Percentiles rank a stretch among this genome's conserved stretches.
These are phyloP conservation scores for Galbula dea DNA, from an alignment of 2,113 vertebrate genomes.

Conservation along the genomic window DNA sequence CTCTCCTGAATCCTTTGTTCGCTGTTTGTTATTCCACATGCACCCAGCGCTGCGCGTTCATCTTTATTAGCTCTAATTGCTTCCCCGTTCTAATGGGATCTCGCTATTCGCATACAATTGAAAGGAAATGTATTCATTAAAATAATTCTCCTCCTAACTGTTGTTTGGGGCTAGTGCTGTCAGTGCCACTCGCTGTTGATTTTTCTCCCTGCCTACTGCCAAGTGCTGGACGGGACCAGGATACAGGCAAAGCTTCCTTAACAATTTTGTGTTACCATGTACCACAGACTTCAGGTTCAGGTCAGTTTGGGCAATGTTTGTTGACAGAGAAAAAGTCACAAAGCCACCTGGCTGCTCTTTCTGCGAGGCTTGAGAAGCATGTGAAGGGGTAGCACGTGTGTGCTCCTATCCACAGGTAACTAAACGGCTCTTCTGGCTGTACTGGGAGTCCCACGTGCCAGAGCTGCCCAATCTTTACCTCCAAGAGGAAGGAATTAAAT, in stretches of 20 bases:
- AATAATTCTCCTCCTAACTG: constrained; percentile 77
- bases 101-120: constrained; percentile 75
- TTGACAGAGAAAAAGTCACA: not conserved
- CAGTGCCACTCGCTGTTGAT: constrained; percentile 43
- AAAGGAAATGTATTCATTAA: constrained; percentile 84
- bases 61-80: constrained; percentile 86
- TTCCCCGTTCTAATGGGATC: constrained; percentile 82
- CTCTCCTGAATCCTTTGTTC: constrained; percentile 70
- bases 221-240: constrained; percentile 5
- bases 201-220: constrained; percentile 35
- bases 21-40: constrained; percentile 75
- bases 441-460: not conserved
- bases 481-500: not conserved
- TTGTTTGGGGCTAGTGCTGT: constrained; percentile 68
- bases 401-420: not conserved
- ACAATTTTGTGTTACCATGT: not conserved
- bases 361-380: not conserved
- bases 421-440: rapidly evolving
- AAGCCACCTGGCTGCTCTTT: not conserved
- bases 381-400: not conserved
- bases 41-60: constrained; percentile 68
- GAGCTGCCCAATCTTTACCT: not conserved
- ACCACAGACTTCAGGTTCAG: not conserved
- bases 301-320: constrained; percentile 25
- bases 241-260: constrained; percentile 15